Base-by-base conservation (phyloP, 2,888 invertebrate genomes). In the Drosophila cognata region DNA sequence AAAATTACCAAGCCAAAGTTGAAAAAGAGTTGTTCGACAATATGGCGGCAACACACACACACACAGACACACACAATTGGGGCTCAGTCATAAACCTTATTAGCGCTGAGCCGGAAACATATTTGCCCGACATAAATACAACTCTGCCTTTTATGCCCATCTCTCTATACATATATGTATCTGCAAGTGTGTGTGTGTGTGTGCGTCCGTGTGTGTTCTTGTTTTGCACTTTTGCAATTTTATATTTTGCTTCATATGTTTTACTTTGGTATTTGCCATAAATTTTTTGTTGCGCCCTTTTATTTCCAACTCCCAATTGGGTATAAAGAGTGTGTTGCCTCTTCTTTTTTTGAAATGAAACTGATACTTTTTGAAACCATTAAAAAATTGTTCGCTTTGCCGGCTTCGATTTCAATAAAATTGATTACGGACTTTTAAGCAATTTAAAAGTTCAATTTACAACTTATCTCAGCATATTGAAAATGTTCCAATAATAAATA, bases 121-220 rank as follows among this genome's bases (percentile, higher is more conserved):
- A 86, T 86, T 88, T 86, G 81, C 82, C 89, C 79, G 89, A 88
- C 86, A 88, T 88, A 88, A 86, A 89, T 86, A 87, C 82, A 79
- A 81, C 61, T 77, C 86, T 63, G 89, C 79, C 74, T 74, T 80
- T 86, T 83, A 84, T 72, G 66, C 65, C 77, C 65, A 70, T 61
- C 66, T 71, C 59, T 31, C 50, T 43, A 50, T 41, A 64, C 56
- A 46, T 43, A 65, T 46, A 56, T 53, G 21, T 29, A 11, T 57
- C 11, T 25, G 50, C 57, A 48, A n/a, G 10, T 43, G 38, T 62
- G 28, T 60, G 31, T 36, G 25, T 50, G 36, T 56, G 36, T 48
- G 57, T 41, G 35, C 25, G 41, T 38, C 6, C 28, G 28, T 56
- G 52, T 72, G 51, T 46, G 55, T 60, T 79, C 77, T 70, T 78